Percentiles rank a stretch among this genome's conserved stretches.
Conservation (phyloP, 2,113 vertebrate genomes). For the Grammomys surdaster region DNA sequence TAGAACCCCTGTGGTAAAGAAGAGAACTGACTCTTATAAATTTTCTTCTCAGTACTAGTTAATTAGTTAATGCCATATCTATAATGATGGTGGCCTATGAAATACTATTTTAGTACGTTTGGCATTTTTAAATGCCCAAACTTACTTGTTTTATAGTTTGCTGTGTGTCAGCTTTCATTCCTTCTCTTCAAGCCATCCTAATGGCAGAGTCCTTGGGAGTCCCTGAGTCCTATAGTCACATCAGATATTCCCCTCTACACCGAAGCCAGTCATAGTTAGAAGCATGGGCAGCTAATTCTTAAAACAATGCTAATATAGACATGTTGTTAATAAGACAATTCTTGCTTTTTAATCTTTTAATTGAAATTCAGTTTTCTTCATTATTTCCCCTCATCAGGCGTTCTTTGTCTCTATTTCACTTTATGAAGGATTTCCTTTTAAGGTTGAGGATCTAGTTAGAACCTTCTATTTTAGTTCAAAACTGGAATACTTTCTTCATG, state of each 20-base stretch:
- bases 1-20: neutral
- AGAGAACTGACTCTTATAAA: neutral
- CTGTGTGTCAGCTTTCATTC: neutral
- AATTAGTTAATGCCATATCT: neutral
- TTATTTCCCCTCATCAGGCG: neutral
- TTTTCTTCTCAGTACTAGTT: neutral
- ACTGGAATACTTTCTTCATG: neutral
- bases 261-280: neutral
- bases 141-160: constrained; percentile 15
- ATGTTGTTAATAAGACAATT: constrained; percentile 15
- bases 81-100: neutral
- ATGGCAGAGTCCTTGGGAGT: neutral
- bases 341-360: constrained; percentile 27
- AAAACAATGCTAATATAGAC: neutral
- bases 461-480: constrained; percentile 36
- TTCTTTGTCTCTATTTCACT: neutral
- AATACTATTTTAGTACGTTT: neutral
- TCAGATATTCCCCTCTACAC: neutral
- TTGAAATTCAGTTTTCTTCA: constrained; percentile 31
- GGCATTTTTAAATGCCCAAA: constrained; percentile 12
- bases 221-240: neutral
- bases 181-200: neutral
- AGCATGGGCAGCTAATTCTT: neutral
- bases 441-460: constrained; percentile 14
- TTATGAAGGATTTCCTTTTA: neutral